Percentiles rank a stretch among this genome's conserved stretches.
Conservation (phyloP, 2,113 vertebrate genomes). For the human (Homo sapiens) region GRCh38 chr7:80314501-80315000, state of each 20-base stretch:
- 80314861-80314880: not conserved
- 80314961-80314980: not conserved
- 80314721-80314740: not conserved
- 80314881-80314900: not conserved
- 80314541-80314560: not conserved
- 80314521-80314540: not conserved
- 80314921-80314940: not conserved
- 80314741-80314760: not conserved
- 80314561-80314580: not conserved
- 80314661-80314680: not conserved
- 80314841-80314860: not conserved
- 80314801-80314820: not conserved
- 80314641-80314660: not conserved
- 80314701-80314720: not conserved
- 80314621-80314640: not conserved
- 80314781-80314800: not conserved
- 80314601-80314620: not conserved
- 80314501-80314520: not conserved
- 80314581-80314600: no score
- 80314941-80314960: not conserved
- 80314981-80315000: not conserved
- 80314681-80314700: not conserved
- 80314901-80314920: not conserved
- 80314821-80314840: not conserved
- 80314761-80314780: not conserved